Conservation (phyloP, 2,888 invertebrate species). For the Octodonta nipae region DNA sequence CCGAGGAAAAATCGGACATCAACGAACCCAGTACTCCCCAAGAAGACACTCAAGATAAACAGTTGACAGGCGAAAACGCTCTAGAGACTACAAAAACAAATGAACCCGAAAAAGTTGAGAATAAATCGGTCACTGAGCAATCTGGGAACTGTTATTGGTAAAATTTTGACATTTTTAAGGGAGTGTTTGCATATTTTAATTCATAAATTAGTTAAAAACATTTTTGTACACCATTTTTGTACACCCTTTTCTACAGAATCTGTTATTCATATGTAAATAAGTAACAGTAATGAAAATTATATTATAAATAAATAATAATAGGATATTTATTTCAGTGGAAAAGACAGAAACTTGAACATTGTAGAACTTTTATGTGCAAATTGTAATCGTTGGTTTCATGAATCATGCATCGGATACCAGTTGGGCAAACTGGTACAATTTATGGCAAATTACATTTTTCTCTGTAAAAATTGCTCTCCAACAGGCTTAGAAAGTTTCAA, state of each 20-base stretch:
- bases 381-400: conserved; percentile 86
- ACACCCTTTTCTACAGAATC: no score
- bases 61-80: not conserved
- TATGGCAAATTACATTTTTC: conserved; percentile 86
- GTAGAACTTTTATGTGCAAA: conserved; percentile 83
- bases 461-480: conserved; percentile 86
- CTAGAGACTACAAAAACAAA: not conserved
- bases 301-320: conserved; percentile 1
- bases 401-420: conserved; percentile 84
- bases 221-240: no score
- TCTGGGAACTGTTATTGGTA: conserved; percentile 9
- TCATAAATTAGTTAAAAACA: conserved; percentile 2
- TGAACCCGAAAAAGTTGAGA: not conserved
- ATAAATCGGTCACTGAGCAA: not conserved
- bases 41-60: not conserved
- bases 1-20: no score
- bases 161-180: conserved; percentile 2
- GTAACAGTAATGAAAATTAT: no score
- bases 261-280: no score
- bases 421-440: conserved; percentile 85
- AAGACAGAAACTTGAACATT: conserved; percentile 81
- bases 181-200: not conserved
- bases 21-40: no score
- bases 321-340: conserved; percentile 55
- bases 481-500: conserved; percentile 83